A percentile compares a stretch with the other conserved stretches of the same genome.
Conservation (phyloP, 2,888 invertebrate genomes). For the Epinotia bilunana region DNA sequence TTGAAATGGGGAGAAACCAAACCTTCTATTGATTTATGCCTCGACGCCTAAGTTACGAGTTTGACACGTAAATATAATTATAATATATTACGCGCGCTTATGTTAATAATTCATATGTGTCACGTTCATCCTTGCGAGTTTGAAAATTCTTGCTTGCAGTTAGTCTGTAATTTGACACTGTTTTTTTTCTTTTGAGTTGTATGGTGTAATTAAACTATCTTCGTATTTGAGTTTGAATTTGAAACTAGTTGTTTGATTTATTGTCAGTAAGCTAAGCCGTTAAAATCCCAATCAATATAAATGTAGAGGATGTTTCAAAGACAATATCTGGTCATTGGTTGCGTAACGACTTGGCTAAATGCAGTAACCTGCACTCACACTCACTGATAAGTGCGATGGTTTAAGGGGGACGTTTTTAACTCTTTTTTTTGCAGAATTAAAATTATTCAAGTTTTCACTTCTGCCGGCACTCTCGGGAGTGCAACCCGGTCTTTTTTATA, state of each 20-base stretch:
- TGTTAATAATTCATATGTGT: conserved; percentile 39
- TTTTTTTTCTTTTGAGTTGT: conserved; percentile 14
- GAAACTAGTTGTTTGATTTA: not conserved
- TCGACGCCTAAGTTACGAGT: conserved; percentile 21
- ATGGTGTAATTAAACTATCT: not conserved
- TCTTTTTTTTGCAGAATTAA: too few species aligned
- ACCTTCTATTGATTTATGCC: conserved; percentile 36
- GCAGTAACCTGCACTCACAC: too few species aligned
- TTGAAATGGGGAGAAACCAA: not conserved
- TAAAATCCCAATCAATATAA: too few species aligned
- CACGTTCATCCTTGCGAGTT: conserved; percentile 30
- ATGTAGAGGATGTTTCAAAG: too few species aligned
- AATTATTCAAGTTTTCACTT: too few species aligned
- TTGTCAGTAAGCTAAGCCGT: too few species aligned
- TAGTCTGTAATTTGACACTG: conserved; percentile 35
- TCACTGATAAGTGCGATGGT: too few species aligned
- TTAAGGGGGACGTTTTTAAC: too few species aligned
- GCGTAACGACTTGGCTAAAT: too few species aligned
- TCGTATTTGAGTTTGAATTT: not conserved
- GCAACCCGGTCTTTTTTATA: too few species aligned
- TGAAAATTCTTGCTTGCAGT: conserved; percentile 36
- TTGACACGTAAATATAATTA: conserved; percentile 36
- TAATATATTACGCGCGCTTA: conserved; percentile 38
- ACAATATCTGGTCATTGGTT: too few species aligned
- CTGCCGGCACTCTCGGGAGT: too few species aligned